phyloP scores from a whole-genome alignment of 2,888 invertebrate species.

The Smittia aterrima region DNA sequence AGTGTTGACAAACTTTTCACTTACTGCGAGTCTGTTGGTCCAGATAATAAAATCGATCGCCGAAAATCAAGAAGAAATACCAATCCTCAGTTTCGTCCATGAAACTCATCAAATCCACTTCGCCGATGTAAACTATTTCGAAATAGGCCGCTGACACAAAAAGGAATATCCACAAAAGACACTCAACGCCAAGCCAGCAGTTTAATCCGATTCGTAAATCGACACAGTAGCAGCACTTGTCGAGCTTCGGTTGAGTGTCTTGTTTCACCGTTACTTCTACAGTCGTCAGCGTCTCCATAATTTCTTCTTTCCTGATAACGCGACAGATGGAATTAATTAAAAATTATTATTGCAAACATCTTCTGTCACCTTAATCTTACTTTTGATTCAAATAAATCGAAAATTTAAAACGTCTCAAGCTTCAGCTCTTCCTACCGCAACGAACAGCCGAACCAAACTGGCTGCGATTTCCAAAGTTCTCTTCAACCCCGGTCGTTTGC shows the following conservation, averaged over 20 bases:
- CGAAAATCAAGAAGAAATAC: constrained; percentile 8
- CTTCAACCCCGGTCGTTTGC: background rate
- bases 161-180: background rate
- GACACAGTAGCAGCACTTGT: constrained; percentile 4
- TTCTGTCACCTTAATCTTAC: too few relatives aligned
- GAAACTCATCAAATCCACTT: constrained; percentile 15
- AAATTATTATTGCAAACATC: too few relatives aligned
- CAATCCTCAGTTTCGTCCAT: background rate
- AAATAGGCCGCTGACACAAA: background rate
- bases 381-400: too few relatives aligned
- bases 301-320: too few relatives aligned
- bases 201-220: background rate
- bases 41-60: background rate
- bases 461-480: background rate
- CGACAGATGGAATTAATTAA: too few relatives aligned
- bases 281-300: background rate
- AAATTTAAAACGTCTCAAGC: too few relatives aligned
- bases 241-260: constrained; percentile 15
- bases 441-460: background rate
- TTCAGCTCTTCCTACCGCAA: background rate
- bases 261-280: background rate
- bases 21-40: constrained; percentile 3
- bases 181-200: constrained; percentile 19
- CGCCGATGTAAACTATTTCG: background rate
- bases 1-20: background rate